A percentile compares a stretch with the other conserved stretches of the same genome.
phyloP scores from a whole-genome alignment of 1,140 invertebrate species.

The Eufriesea mexicana region DNA sequence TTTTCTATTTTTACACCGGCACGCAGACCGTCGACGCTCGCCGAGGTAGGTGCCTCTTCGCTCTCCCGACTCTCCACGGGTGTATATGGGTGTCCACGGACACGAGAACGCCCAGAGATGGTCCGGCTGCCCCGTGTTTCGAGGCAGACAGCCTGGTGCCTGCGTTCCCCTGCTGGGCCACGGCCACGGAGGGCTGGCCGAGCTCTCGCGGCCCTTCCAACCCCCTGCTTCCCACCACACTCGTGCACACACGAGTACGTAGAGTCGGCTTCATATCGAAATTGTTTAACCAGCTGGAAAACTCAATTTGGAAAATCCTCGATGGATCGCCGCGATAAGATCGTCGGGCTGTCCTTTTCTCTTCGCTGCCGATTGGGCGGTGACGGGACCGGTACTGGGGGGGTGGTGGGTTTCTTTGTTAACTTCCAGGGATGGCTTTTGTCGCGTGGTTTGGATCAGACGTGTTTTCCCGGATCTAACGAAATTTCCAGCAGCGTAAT shows the following conservation, averaged over 20 bases:
- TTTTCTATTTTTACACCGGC: constrained; percentile 76
- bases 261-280: constrained; percentile 13
- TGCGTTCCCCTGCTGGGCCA: constrained; percentile 72
- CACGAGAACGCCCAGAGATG: constrained; percentile 57
- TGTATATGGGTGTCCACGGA: constrained; percentile 40
- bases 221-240: constrained; percentile 17
- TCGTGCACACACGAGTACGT: background rate
- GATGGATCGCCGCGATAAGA: constrained; percentile 20
- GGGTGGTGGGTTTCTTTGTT: no score
- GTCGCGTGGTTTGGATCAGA: no score
- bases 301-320: constrained; percentile 53
- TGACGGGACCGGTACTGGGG: no score
- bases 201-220: constrained; percentile 27
- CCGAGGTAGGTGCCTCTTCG: constrained; percentile 27
- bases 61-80: background rate
- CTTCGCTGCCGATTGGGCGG: background rate
- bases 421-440: no score
- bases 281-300: constrained; percentile 49
- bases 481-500: no score
- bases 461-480: no score
- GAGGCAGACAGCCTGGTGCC: constrained; percentile 80
- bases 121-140: constrained; percentile 52
- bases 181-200: constrained; percentile 51
- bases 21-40: constrained; percentile 50
- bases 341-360: background rate